Evolutionary conservation across 2,888 invertebrate species (phyloP).

Genomic region (Drosophila planitibia): DNA sequence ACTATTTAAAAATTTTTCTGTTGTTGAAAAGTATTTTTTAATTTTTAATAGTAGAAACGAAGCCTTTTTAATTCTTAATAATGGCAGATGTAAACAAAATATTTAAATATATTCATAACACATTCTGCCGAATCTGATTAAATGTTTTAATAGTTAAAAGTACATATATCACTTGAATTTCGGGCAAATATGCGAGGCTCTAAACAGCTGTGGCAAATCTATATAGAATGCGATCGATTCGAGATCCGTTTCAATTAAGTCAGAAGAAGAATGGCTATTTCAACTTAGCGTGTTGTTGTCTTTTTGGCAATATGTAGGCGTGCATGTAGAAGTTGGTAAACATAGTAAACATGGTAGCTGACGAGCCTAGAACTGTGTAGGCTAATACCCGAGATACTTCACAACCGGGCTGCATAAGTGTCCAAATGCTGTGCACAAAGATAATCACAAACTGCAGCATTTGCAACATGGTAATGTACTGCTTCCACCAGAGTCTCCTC

Average conservation of each 20-base stretch:
- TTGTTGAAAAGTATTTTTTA: background rate
- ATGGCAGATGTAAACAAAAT: background rate
- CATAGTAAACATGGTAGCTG: constrained; percentile 49
- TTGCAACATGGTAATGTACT: constrained; percentile 57
- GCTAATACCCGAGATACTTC: constrained; percentile 16
- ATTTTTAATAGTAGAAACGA: background rate
- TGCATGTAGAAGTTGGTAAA: constrained; percentile 47
- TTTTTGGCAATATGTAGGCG: constrained; percentile 34
- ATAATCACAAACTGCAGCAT: constrained; percentile 51
- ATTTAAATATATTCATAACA: background rate
- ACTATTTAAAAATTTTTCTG: background rate
- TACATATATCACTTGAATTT: background rate
- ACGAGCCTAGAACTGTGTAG: constrained; percentile 15
- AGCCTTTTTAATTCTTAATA: background rate
- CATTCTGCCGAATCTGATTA: background rate
- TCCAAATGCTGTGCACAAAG: constrained; percentile 42
- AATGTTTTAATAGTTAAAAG: background rate
- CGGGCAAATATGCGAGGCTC: background rate
- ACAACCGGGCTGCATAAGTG: constrained; percentile 45
- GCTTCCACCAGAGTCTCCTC: constrained; percentile 60
- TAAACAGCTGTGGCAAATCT: background rate
- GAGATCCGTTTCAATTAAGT: background rate
- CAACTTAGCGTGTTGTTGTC: background rate
- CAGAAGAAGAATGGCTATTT: background rate
- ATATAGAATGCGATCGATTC: no score